Evolutionary conservation across 2,797 vertebrate genomes (phyloP).

Genomic region (Falco concolor): DNA sequence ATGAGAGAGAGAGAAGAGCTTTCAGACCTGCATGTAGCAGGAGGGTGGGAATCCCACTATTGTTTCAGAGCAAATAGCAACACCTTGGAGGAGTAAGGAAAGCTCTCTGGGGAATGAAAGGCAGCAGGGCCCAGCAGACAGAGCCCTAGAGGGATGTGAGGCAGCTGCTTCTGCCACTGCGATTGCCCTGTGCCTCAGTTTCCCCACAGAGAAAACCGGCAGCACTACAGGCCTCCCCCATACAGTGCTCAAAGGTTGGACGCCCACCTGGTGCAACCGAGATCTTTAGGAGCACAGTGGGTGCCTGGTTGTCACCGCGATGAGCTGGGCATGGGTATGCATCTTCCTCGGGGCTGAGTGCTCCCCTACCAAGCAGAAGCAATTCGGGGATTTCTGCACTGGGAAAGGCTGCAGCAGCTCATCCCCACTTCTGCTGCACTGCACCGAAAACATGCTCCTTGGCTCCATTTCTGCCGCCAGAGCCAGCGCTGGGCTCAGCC

Average conservation of each 20-base stretch:
- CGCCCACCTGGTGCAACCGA: rapidly evolving
- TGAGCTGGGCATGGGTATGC: background rate
- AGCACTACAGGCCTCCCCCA: background rate
- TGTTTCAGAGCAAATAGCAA: background rate
- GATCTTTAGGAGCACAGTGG: background rate
- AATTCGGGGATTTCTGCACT: background rate
- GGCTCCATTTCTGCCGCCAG: background rate
- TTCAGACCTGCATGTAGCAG: background rate
- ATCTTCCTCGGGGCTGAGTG: background rate
- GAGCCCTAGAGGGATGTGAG: background rate
- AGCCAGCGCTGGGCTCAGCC: background rate
- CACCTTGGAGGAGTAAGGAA: background rate
- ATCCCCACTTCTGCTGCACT: background rate
- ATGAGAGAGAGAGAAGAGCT: background rate
- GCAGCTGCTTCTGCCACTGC: background rate
- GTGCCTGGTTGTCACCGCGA: rapidly evolving
- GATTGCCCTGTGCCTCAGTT: background rate
- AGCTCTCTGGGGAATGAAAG: background rate
- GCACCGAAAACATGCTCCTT: background rate
- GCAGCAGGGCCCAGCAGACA: background rate
- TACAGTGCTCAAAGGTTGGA: background rate
- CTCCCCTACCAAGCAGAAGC: background rate
- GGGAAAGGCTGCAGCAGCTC: background rate
- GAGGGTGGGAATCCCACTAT: background rate
- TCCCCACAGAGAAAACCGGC: background rate